These are phyloP conservation scores for Trissolcus japonicus DNA, from an alignment of 2,888 invertebrate species.

Conservation along the genomic window DNA sequence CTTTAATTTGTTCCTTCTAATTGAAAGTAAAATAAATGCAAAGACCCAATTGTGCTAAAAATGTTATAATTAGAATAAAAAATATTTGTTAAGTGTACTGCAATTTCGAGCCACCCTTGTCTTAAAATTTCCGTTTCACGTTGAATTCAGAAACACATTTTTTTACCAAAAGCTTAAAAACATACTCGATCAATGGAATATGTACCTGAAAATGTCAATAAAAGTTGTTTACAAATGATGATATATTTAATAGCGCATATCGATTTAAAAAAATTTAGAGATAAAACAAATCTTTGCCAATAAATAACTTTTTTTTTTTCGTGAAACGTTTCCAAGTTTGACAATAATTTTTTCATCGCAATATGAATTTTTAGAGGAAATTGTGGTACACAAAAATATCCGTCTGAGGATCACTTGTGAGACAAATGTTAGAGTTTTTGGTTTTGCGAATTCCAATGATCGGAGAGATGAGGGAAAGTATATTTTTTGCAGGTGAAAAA, in stretches of 20 bases:
- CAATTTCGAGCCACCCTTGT: constrained; percentile 18
- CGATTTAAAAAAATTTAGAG: constrained; percentile 7
- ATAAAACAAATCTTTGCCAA: constrained; percentile 11
- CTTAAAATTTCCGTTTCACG: background rate
- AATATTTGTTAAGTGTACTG: constrained; percentile 20
- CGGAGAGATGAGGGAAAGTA: constrained; percentile 1
- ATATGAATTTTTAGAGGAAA: constrained; percentile 11
- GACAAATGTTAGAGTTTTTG: constrained; percentile 21
- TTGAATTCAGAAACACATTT: constrained; percentile 33
- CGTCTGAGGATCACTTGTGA: constrained; percentile 1
- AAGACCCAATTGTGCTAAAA: no score
- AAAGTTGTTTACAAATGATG: constrained; percentile 24
- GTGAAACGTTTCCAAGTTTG: constrained; percentile 13
- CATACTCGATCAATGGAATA: constrained; percentile 9
- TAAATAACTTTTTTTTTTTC: constrained; percentile 1
- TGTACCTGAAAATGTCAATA: constrained; percentile 34
- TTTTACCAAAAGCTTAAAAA: constrained; percentile 3
- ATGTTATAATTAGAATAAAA: constrained; percentile 3
- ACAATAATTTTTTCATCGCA: constrained; percentile 24
- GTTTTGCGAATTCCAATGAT: background rate
- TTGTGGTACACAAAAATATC: constrained; percentile 24
- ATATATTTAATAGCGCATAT: constrained; percentile 36
- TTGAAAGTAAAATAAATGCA: no score
- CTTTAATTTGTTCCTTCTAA: no score
- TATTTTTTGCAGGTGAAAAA: constrained; percentile 22